A percentile compares a stretch with the other conserved stretches of the same genome.
These are phyloP conservation scores for Tokudaia tokunoshimensis DNA, from an alignment of 2,797 vertebrate species.

Conservation along the genomic window DNA sequence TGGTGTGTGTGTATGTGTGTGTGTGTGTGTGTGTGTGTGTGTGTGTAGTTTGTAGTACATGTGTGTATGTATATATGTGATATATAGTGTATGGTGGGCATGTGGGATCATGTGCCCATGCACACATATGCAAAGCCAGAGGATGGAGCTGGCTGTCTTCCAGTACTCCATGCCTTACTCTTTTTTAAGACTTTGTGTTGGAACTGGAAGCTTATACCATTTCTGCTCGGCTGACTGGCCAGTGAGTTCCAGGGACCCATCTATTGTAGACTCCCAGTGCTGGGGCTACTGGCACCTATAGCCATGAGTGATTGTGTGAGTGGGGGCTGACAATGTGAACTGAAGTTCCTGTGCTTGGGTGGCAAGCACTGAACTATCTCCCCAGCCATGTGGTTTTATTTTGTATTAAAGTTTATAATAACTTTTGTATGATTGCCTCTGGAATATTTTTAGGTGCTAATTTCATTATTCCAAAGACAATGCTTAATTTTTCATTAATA, in stretches of 20 bases:
- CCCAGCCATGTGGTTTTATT: neutral
- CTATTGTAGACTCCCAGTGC: neutral
- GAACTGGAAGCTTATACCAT: neutral
- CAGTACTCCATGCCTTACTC: neutral
- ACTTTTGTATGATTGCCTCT: constrained; percentile 1
- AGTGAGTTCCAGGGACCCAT: neutral
- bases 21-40: neutral
- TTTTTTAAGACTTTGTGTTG: neutral
- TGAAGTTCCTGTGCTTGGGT: neutral
- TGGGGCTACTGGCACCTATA: neutral
- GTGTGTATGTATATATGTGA: neutral
- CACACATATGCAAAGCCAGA: neutral
- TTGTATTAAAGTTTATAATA: neutral
- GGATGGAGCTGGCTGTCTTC: neutral
- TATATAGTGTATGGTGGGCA: too few species aligned
- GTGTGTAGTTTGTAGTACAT: neutral
- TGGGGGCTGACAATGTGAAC: neutral
- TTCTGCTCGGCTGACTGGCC: neutral
- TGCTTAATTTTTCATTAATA: neutral
- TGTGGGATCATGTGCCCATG: neutral
- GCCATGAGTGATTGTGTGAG: neutral
- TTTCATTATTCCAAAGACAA: constrained; percentile 28
- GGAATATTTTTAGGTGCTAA: constrained; percentile 31
- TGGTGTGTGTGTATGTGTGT: neutral
- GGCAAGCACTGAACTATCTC: neutral